A percentile compares a stretch with the other conserved stretches of the same genome.
phyloP scores from a whole-genome alignment of 2,888 invertebrate genomes.

The Drosophila pseudotakahashii region DNA sequence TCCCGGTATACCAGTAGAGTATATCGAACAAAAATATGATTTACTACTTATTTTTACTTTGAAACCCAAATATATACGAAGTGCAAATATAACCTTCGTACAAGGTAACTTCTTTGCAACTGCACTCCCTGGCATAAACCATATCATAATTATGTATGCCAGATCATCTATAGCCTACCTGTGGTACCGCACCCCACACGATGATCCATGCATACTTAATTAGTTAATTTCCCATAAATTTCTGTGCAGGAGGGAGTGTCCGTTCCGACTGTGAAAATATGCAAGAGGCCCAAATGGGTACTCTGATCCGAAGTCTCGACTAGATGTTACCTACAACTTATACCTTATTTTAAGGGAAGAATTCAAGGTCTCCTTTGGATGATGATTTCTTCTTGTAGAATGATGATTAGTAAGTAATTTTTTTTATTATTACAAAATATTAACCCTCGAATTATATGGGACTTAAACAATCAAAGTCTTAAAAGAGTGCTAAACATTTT shows the following conservation, averaged over 20 bases:
- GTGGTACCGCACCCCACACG: conserved; percentile 11
- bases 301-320: background rate
- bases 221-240: conserved; percentile 61
- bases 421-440: no score
- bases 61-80: no score
- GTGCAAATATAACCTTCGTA: no score
- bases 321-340: background rate
- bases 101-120: background rate
- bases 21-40: no score
- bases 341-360: background rate
- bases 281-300: conserved; percentile 3
- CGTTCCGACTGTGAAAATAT: conserved; percentile 18
- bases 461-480: no score
- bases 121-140: conserved; percentile 1
- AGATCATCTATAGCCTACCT: conserved; percentile 13
- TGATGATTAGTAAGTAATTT: no score
- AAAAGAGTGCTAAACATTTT: background rate
- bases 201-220: conserved; percentile 65
- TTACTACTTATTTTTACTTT: no score
- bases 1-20: no score
- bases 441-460: no score
- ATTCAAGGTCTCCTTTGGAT: background rate
- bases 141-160: conserved; percentile 39
- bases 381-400: no score
- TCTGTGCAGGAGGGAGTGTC: conserved; percentile 12